These are phyloP conservation scores for Spheniscus mendiculus DNA, from an alignment of 2,113 vertebrate species.

Conservation along the genomic window DNA sequence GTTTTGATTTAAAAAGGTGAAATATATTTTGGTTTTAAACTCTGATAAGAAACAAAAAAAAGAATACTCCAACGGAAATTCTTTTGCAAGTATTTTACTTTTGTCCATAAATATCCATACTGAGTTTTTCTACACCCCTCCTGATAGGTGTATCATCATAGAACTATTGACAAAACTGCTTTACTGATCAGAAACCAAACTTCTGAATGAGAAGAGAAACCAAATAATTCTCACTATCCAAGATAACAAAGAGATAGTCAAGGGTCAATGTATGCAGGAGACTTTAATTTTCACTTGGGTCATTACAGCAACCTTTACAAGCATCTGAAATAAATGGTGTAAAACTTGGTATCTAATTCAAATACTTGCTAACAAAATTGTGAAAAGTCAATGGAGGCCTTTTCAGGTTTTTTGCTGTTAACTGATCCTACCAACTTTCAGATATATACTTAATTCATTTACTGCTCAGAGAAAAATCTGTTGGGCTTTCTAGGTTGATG, in stretches of 20 bases:
- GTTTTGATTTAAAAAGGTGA: background rate
- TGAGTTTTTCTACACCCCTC: background rate
- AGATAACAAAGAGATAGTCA: background rate
- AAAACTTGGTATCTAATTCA: background rate
- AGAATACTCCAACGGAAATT: background rate
- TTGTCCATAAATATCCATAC: background rate
- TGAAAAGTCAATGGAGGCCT: background rate
- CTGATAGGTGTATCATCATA: rapidly evolving
- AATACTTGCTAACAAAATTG: background rate
- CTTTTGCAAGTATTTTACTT: background rate
- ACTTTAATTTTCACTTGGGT: background rate
- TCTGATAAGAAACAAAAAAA: background rate
- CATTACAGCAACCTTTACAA: background rate
- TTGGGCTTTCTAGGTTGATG: background rate
- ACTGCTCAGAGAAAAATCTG: background rate
- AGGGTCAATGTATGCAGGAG: background rate
- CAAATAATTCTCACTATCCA: background rate
- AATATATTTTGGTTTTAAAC: background rate
- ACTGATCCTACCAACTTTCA: background rate
- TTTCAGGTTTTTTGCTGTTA: background rate
- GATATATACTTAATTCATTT: background rate
- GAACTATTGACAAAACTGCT: background rate
- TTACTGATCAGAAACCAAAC: background rate
- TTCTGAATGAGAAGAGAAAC: background rate
- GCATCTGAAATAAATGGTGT: background rate